These are phyloP conservation scores for Platanista minor DNA, from an alignment of 2,113 vertebrate species.

Conservation along the genomic window DNA sequence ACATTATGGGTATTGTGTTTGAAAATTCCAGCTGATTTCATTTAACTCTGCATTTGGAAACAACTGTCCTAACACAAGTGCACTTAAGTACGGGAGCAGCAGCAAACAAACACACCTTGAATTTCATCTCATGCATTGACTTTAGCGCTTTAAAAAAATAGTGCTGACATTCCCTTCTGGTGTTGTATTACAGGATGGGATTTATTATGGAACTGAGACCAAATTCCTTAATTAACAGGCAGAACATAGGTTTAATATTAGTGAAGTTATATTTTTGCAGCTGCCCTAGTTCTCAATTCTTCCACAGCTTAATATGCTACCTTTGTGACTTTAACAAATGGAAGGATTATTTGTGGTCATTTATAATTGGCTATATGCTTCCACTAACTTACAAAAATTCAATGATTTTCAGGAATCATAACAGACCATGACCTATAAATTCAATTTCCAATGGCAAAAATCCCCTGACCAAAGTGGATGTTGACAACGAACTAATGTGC, in stretches of 20 bases:
- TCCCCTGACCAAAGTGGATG: constrained; percentile 68
- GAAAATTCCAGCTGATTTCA: neutral
- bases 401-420: constrained; percentile 63
- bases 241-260: constrained; percentile 37
- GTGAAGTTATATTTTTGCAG: constrained; percentile 57
- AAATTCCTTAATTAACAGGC: constrained; percentile 66
- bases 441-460: constrained; percentile 81
- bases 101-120: neutral
- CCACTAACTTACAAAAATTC: constrained; percentile 55
- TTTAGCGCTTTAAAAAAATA: neutral
- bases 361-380: constrained; percentile 54
- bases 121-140: neutral
- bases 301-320: constrained; percentile 27
- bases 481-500: constrained; percentile 76
- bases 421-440: constrained; percentile 78
- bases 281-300: constrained; percentile 31
- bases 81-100: neutral
- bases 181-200: neutral
- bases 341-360: constrained; percentile 50
- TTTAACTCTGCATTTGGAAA: neutral
- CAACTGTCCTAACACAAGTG: neutral
- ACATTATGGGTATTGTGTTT: neutral
- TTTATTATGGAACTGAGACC: constrained; percentile 2
- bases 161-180: neutral
- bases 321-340: constrained; percentile 64